Conservation (phyloP, 2,888 invertebrate genomes). For the Elgonia sp. region DNA sequence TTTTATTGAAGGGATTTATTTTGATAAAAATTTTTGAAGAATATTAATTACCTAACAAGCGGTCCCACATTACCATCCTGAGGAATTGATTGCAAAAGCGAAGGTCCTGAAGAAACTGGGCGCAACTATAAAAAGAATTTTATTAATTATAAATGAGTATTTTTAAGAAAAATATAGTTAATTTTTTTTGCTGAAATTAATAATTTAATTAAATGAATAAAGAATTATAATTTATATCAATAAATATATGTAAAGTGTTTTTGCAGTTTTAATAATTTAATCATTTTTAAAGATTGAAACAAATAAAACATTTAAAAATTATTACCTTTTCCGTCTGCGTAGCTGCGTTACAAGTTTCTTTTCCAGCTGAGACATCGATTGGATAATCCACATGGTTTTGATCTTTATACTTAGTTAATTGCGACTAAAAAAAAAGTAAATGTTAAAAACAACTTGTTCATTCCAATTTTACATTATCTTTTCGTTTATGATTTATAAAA, state of each 20-base stretch:
- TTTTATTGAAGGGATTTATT: background rate
- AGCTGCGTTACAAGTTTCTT: constrained; percentile 92
- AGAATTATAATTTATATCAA: too few species aligned
- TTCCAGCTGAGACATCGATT: constrained; percentile 83
- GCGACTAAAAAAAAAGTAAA: constrained; percentile 79
- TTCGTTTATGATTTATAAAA: background rate
- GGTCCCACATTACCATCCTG: constrained; percentile 88
- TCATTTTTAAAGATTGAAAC: constrained; percentile 28
- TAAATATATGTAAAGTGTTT: background rate
- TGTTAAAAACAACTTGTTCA: background rate
- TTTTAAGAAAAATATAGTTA: background rate
- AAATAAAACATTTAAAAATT: background rate
- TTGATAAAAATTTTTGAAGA: background rate
- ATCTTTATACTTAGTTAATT: constrained; percentile 84
- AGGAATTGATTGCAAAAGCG: constrained; percentile 88
- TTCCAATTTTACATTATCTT: background rate
- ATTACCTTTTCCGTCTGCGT: constrained; percentile 95
- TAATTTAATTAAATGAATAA: background rate
- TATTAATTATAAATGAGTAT: background rate
- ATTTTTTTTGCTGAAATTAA: background rate
- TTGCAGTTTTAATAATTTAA: constrained; percentile 4
- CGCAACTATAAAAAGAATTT: constrained; percentile 86
- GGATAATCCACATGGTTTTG: constrained; percentile 81
- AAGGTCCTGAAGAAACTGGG: constrained; percentile 89
- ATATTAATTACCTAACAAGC: constrained; percentile 88